A percentile compares a stretch with the other conserved stretches of the same genome.
phyloP scores from a whole-genome alignment of 2,113 vertebrate species.

The Strix aluco region DNA sequence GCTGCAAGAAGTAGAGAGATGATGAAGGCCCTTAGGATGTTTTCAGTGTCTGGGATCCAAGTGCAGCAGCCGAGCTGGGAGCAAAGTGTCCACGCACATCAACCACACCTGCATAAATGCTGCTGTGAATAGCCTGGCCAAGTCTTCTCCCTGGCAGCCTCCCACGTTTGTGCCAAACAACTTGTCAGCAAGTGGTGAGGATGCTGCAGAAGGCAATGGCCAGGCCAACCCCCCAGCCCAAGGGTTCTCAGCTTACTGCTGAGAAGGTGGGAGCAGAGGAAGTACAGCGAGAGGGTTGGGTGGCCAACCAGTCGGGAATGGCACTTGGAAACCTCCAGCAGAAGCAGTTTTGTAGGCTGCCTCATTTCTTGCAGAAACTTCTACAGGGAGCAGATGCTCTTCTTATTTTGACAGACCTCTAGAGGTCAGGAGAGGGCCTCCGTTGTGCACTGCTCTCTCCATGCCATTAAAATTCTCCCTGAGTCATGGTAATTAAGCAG shows the following conservation, averaged over 20 bases:
- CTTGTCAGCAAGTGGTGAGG: background rate
- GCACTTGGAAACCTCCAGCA: background rate
- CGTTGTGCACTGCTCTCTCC: background rate
- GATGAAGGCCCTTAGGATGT: background rate
- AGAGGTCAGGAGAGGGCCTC: constrained; percentile 84
- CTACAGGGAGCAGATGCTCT: background rate
- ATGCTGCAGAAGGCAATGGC: background rate
- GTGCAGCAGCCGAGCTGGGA: background rate
- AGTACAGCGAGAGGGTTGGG: accelerated
- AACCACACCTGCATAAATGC: background rate
- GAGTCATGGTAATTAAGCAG: constrained; percentile 75
- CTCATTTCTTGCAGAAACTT: background rate
- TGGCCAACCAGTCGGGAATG: background rate
- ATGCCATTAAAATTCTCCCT: constrained; percentile 72
- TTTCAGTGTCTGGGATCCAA: background rate
- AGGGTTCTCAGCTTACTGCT: background rate
- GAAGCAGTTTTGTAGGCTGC: background rate
- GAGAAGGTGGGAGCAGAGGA: background rate
- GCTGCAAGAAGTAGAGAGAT: background rate
- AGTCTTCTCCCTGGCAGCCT: background rate
- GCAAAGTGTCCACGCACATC: background rate
- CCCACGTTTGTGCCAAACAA: background rate
- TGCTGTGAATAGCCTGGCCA: background rate
- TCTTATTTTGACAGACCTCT: constrained; percentile 71
- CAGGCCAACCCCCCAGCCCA: background rate